phyloP scores from a whole-genome alignment of 2,113 vertebrate species.

The Seriola aureovittata region DNA sequence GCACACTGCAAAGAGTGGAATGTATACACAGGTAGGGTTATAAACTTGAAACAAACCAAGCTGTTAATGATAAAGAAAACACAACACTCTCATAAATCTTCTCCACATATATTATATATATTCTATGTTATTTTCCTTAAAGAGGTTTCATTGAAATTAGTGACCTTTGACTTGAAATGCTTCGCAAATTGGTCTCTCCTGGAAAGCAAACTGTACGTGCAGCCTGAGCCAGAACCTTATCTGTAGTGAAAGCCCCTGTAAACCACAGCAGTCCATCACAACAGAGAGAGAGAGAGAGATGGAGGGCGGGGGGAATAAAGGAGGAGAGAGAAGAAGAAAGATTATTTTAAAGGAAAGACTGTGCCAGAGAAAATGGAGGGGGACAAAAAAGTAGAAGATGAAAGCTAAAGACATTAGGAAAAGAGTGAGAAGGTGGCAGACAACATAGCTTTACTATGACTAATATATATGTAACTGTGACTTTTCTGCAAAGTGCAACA shows the following conservation, averaged over 20 bases:
- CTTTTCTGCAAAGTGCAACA: slow-evolving; percentile 45
- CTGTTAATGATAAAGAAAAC: background rate
- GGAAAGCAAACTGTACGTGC: slow-evolving; percentile 8
- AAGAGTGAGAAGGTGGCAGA: background rate
- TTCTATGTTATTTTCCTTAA: slow-evolving; percentile 12
- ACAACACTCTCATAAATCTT: background rate
- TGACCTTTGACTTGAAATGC: slow-evolving; percentile 24
- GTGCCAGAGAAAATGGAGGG: slow-evolving; percentile 2
- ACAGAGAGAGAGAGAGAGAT: background rate
- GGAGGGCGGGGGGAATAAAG: background rate
- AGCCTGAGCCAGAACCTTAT: slow-evolving; percentile 42
- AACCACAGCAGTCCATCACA: slow-evolving; percentile 48
- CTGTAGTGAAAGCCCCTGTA: slow-evolving; percentile 29
- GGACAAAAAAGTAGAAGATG: slow-evolving; percentile 10
- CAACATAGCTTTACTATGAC: slow-evolving; percentile 7
- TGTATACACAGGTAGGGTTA: background rate
- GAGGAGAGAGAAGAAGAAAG: background rate
- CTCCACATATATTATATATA: background rate
- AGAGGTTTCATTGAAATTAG: slow-evolving; percentile 30
- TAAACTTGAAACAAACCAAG: background rate
- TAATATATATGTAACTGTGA: slow-evolving; percentile 23
- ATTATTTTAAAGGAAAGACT: background rate
- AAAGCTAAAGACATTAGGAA: slow-evolving; percentile 37
- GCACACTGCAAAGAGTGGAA: background rate
- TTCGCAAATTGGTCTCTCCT: slow-evolving; percentile 25